These are phyloP conservation scores for Bacillus rossius DNA, from an alignment of 1,140 invertebrate genomes.

Conservation along the genomic window DNA sequence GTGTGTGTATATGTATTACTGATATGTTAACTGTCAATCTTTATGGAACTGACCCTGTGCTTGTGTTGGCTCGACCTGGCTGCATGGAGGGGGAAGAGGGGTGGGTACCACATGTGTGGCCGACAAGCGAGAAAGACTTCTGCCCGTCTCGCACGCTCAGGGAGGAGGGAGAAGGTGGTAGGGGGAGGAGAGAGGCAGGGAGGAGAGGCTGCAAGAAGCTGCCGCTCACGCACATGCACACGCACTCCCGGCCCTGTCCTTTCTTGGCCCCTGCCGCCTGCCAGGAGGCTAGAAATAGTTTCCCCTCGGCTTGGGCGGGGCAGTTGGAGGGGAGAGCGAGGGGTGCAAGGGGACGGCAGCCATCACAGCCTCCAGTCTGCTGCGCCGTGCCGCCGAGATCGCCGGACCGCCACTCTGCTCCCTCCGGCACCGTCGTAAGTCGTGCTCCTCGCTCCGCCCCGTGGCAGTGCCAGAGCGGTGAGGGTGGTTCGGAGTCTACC, in stretches of 20 bases:
- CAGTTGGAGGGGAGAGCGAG: constrained; percentile 1
- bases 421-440: too few relatives aligned
- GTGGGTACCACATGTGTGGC: too few relatives aligned
- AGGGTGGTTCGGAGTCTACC: too few relatives aligned
- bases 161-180: background rate
- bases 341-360: background rate
- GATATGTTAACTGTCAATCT: too few relatives aligned
- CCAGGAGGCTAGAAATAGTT: constrained; percentile 19
- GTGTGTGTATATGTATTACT: too few relatives aligned
- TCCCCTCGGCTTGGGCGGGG: background rate
- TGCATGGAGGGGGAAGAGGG: too few relatives aligned
- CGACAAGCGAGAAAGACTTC: background rate
- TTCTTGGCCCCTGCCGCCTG: constrained; percentile 20
- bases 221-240: background rate
- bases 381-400: constrained; percentile 5
- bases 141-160: background rate
- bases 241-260: constrained; percentile 10
- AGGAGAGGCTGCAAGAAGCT: background rate
- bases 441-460: too few relatives aligned
- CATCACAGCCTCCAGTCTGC: background rate
- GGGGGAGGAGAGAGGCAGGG: background rate
- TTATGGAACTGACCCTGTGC: too few relatives aligned
- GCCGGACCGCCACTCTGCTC: background rate
- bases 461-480: too few relatives aligned
- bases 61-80: too few relatives aligned